These are phyloP conservation scores for Xiphorhynchus elegans DNA, from an alignment of 2,113 vertebrate species.

Conservation along the genomic window DNA sequence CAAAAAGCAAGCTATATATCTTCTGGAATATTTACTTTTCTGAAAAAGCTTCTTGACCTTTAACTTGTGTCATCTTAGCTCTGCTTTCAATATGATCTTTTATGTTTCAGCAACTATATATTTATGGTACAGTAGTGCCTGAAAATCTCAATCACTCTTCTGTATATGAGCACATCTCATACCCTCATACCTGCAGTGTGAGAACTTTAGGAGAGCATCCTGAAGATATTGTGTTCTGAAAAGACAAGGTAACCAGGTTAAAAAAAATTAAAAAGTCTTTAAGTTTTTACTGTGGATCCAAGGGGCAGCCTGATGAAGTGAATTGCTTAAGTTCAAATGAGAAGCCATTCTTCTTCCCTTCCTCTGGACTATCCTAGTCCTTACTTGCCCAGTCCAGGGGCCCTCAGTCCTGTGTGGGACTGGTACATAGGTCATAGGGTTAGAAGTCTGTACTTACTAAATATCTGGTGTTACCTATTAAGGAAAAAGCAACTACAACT, in stretches of 20 bases:
- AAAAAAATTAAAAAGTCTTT: neutral
- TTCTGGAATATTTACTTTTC: conserved; percentile 3
- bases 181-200: neutral
- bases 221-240: neutral
- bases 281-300: neutral
- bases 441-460: neutral
- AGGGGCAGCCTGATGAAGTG: neutral
- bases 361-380: too few species aligned
- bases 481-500: neutral
- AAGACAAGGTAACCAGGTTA: neutral
- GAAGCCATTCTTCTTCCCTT: neutral
- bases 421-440: neutral
- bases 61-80: neutral
- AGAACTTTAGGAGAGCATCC: neutral
- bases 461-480: neutral
- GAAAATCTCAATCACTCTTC: neutral
- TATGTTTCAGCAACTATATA: neutral
- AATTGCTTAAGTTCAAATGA: neutral
- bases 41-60: neutral
- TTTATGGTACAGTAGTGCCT: neutral
- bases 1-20: neutral
- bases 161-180: neutral
- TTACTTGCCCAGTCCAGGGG: neutral
- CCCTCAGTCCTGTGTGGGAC: neutral
- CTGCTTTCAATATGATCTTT: neutral